Evolutionary conservation across 2,888 invertebrate genomes (phyloP).

Genomic region (Saturnia pavonia): DNA sequence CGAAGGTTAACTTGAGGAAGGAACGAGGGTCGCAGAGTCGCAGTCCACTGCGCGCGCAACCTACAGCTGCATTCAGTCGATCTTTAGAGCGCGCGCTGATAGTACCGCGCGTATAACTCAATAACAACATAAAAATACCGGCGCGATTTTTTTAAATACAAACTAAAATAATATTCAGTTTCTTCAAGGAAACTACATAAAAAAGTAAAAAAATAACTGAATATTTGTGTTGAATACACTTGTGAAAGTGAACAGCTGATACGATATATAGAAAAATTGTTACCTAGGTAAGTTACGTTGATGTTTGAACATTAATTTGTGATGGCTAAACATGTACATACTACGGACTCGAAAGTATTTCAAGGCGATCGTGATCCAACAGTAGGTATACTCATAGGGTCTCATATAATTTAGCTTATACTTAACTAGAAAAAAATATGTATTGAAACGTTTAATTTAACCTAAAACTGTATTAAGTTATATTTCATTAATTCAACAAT

Average conservation of each 20-base stretch:
- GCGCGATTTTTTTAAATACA: conserved; percentile 39
- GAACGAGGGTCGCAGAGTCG: conserved; percentile 60
- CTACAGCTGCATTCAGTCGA: conserved; percentile 60
- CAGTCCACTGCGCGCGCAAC: conserved; percentile 39
- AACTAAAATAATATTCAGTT: conserved; percentile 18
- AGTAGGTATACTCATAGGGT: conserved; percentile 11
- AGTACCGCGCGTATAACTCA: conserved; percentile 28
- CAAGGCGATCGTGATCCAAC: conserved; percentile 71
- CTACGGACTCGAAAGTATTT: conserved; percentile 79
- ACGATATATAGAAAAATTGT: conserved; percentile 32
- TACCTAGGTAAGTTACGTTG: conserved; percentile 64
- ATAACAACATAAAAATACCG: conserved; percentile 32
- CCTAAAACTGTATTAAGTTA: neutral
- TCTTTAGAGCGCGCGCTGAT: conserved; percentile 63
- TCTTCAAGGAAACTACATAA: neutral
- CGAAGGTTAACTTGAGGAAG: conserved; percentile 48
- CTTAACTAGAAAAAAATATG: neutral
- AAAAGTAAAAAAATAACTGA: neutral
- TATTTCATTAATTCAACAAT: neutral
- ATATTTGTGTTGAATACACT: conserved; percentile 14
- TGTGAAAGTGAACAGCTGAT: conserved; percentile 21
- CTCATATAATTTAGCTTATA: neutral
- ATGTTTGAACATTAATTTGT: conserved; percentile 50
- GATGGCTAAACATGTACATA: conserved; percentile 72
- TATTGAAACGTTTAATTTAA: neutral